Conservation (phyloP, 2,888 invertebrate species). For the Gandaritis pyraliata region DNA sequence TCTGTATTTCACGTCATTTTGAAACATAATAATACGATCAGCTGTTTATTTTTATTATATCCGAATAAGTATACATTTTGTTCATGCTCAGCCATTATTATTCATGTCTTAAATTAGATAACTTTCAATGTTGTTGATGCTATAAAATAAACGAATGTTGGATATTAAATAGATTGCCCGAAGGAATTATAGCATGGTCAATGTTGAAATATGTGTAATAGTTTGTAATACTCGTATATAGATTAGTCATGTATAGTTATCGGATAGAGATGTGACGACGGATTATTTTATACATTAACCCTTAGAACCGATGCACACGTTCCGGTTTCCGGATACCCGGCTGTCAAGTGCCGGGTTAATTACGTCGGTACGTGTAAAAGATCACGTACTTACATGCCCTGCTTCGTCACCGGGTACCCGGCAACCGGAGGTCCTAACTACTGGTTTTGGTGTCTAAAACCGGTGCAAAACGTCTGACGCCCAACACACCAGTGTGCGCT, state of each 20-base stretch:
- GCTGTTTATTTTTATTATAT: neutral
- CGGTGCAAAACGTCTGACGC: no score
- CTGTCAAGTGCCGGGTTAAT: no score
- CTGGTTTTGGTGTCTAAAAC: no score
- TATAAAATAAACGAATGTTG: conserved; percentile 15
- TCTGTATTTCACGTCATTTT: neutral
- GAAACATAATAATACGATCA: neutral
- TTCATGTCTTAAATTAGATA: conserved; percentile 17
- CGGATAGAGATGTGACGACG: conserved; percentile 55
- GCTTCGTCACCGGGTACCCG: no score
- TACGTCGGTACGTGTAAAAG: no score
- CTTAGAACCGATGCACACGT: no score
- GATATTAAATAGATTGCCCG: neutral
- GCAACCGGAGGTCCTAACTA: no score
- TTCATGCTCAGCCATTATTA: conserved; percentile 23
- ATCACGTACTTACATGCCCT: no score
- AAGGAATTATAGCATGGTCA: conserved; percentile 35
- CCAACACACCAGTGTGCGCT: no score
- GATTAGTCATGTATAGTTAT: conserved; percentile 60
- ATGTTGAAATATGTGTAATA: conserved; percentile 42
- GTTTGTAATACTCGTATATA: conserved; percentile 63
- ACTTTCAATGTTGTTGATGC: conserved; percentile 33
- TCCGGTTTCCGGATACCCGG: no score
- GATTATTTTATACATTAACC: conserved; percentile 78
- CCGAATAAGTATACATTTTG: neutral